Conservation (phyloP, 2,888 invertebrate species). For the Drosophila pseudotakahashii region DNA sequence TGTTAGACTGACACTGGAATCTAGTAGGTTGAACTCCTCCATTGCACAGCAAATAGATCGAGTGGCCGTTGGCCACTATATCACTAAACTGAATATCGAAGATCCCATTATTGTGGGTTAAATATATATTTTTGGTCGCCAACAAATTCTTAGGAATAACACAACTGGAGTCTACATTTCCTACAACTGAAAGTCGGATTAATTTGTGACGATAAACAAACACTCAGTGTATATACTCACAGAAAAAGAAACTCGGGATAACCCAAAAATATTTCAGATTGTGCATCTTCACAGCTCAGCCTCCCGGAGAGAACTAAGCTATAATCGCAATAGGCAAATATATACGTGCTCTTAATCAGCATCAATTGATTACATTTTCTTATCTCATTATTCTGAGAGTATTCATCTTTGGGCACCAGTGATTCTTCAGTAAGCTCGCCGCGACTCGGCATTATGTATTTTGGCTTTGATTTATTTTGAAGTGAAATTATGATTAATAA, state of each 20-base stretch:
- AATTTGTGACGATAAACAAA: no score
- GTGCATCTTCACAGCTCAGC: background rate
- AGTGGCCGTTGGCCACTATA: background rate
- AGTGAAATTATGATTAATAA: no score
- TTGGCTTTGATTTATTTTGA: no score
- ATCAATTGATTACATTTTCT: background rate
- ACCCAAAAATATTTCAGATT: slow-evolving; percentile 2
- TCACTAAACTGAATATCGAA: slow-evolving; percentile 7
- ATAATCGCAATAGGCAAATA: background rate
- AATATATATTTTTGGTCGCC: background rate
- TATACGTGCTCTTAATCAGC: background rate
- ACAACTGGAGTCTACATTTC: background rate
- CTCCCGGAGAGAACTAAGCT: background rate
- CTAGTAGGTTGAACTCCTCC: background rate
- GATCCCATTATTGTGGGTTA: background rate
- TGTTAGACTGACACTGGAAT: background rate
- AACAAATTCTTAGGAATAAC: background rate
- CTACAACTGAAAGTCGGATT: slow-evolving; percentile 1
- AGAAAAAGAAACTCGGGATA: background rate
- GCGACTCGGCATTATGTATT: no score
- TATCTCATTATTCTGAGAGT: background rate
- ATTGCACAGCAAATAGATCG: slow-evolving; percentile 1
- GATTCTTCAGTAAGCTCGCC: no score
- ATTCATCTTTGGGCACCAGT: no score
- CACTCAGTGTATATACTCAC: background rate